Percentiles rank a stretch among this genome's conserved stretches.
Conservation (phyloP, 2,113 vertebrate species). For the Ammodytes marinus region DNA sequence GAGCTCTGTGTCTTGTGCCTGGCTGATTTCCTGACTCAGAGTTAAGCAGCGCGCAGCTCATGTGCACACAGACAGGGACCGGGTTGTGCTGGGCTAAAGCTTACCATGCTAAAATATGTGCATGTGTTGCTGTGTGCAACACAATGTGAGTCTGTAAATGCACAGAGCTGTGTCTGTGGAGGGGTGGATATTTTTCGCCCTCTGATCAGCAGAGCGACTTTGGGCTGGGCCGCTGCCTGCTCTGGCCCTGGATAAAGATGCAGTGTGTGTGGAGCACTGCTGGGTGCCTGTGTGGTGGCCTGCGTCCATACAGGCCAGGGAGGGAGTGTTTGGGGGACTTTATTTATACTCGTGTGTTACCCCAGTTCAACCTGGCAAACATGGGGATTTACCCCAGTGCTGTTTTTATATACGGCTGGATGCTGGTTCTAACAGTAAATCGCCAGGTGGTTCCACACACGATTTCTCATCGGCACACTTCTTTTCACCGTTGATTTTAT, state of each 20-base stretch:
- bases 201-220: constrained; percentile 63
- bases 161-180: constrained; percentile 81
- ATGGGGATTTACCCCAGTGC: constrained; percentile 61
- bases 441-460: not conserved
- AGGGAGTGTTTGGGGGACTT: constrained; percentile 10
- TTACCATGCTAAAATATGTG: constrained; percentile 79
- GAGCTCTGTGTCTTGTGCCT: constrained; percentile 37
- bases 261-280: constrained; percentile 74
- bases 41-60: constrained; percentile 54
- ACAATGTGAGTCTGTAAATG: constrained; percentile 81
- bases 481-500: not conserved
- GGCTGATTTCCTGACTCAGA: constrained; percentile 68
- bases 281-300: constrained; percentile 56
- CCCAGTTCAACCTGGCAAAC: constrained; percentile 62
- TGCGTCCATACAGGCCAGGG: constrained; percentile 18
- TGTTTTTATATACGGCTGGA: constrained; percentile 34
- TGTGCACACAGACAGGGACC: constrained; percentile 71
- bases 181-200: constrained; percentile 69
- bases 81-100: constrained; percentile 75
- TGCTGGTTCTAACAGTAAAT: constrained; percentile 26
- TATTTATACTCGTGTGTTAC: constrained; percentile 50
- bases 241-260: constrained; percentile 70
- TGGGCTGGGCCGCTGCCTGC: constrained; percentile 63
- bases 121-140: constrained; percentile 76
- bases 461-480: constrained; percentile 14